Base-by-base conservation (phyloP, 2,888 invertebrate species). In the Malacosoma neustria region DNA sequence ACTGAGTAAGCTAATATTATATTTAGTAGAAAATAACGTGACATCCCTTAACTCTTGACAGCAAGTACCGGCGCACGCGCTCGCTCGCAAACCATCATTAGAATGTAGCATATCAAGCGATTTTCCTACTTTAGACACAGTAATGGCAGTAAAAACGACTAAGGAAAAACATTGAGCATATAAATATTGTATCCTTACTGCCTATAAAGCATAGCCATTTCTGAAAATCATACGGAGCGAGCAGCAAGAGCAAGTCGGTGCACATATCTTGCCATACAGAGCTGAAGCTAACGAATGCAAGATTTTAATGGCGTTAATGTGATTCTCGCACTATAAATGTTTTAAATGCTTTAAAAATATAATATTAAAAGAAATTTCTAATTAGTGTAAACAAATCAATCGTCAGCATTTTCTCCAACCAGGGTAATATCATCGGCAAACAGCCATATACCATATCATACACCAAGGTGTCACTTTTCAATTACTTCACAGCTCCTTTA, bases 211-310 rank as follows among this genome's bases (percentile, higher is more conserved):
- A 61, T 66, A 58, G 70, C 80, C 84, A 76, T 81, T 84, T 85
- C 84, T 84, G 85, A 85, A 82, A 85, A 85, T 85, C 85, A 85
- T 82, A 82, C 85, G 82, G 82, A 72, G 76, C 73, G 71, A 57
- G 66, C 63, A 64, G 70, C 68, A 62, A 58, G 61, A 72, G 66
- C 76, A 48, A 71, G 77, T 75, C 55, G 57, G 64, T 56, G 63
- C 76, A 62, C 84, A 85, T 85, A 81, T 81, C 81, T 85, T 79
- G 65, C 85, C 85, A 62, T 85, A 82, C 71, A 57, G 51, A 81
- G 84, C 44, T 46, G 45, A 62, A 41, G 57, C 67, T 79, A 77
- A 81, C 72, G 77, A 81, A 84, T 82, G 79, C 82, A 73, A 70
- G 77, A 81, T 79, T 80, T 77, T 80, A 80, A 81, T 79, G 72